These are phyloP conservation scores for Acanthacorydalis orientalis DNA, from an alignment of 2,888 invertebrate genomes.

Conservation along the genomic window DNA sequence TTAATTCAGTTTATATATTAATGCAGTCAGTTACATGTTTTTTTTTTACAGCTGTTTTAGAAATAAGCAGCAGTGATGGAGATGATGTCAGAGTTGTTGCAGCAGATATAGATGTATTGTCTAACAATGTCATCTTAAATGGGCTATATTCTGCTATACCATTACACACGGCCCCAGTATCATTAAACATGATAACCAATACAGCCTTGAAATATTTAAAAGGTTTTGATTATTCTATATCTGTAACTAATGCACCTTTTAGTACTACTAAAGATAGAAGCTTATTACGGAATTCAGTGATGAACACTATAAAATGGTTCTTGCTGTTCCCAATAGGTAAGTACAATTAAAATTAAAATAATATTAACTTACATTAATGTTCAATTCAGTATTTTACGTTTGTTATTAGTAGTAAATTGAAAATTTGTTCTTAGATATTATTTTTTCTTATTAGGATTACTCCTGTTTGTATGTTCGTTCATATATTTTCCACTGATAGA, in stretches of 20 bases:
- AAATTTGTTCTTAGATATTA: not conserved
- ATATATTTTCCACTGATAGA: slow-evolving; percentile 46
- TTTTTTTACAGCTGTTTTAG: not conserved
- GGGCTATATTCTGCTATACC: slow-evolving; percentile 30
- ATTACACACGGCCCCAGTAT: slow-evolving; percentile 32
- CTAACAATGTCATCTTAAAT: slow-evolving; percentile 11
- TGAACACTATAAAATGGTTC: slow-evolving; percentile 19
- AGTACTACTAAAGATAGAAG: slow-evolving; percentile 10
- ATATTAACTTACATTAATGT: too few species aligned
- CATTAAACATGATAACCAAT: slow-evolving; percentile 32
- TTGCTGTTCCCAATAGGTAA: slow-evolving; percentile 22
- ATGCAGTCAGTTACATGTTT: too few species aligned
- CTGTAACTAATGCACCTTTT: slow-evolving; percentile 20
- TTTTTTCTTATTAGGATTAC: slow-evolving; percentile 19
- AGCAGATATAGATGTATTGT: too few species aligned
- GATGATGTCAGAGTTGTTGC: too few species aligned
- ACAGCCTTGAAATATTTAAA: slow-evolving; percentile 23
- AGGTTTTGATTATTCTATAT: slow-evolving; percentile 20
- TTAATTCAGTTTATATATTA: too few species aligned
- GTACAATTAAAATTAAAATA: slow-evolving; percentile 1
- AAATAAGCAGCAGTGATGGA: not conserved
- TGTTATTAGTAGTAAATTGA: not conserved
- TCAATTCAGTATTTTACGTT: too few species aligned
- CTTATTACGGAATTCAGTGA: slow-evolving; percentile 13
- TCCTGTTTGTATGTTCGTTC: slow-evolving; percentile 32